Conservation (phyloP, 2,888 invertebrate species). For the Tineola bisselliella region DNA sequence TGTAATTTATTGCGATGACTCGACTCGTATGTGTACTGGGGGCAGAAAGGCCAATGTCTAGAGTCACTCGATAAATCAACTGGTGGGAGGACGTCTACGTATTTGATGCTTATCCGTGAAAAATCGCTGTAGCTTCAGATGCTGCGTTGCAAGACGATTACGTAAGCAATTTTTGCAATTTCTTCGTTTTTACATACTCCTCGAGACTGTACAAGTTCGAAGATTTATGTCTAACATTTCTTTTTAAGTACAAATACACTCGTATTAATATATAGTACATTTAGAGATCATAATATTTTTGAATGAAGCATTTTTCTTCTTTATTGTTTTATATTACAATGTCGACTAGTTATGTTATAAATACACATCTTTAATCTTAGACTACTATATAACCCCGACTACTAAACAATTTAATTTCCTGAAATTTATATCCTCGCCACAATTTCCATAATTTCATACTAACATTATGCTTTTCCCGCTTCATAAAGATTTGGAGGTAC, state of each 20-base stretch:
- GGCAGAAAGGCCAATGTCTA: slow-evolving; percentile 12
- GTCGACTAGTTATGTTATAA: neutral
- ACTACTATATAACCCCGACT: neutral
- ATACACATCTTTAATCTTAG: neutral
- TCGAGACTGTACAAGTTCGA: neutral
- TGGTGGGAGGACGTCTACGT: slow-evolving; percentile 35
- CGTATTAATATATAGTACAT: too few species aligned
- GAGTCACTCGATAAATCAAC: slow-evolving; percentile 36
- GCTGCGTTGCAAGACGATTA: slow-evolving; percentile 10
- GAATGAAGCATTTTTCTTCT: too few species aligned
- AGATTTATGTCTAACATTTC: neutral
- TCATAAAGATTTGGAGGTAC: slow-evolving; percentile 7
- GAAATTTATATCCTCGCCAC: neutral
- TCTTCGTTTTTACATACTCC: slow-evolving; percentile 4
- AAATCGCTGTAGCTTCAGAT: slow-evolving; percentile 27
- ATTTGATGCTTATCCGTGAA: slow-evolving; percentile 31
- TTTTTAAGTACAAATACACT: too few species aligned
- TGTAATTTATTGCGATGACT: slow-evolving; percentile 13
- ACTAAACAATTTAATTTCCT: neutral
- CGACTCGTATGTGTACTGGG: slow-evolving; percentile 11
- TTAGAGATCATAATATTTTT: too few species aligned
- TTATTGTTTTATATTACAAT: too few species aligned
- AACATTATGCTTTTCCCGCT: slow-evolving; percentile 1
- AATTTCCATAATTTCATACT: slow-evolving; percentile 12
- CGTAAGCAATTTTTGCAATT: slow-evolving; percentile 9